Conservation (phyloP, 2,888 invertebrate species). For the Zygothrica quintamaculata region DNA sequence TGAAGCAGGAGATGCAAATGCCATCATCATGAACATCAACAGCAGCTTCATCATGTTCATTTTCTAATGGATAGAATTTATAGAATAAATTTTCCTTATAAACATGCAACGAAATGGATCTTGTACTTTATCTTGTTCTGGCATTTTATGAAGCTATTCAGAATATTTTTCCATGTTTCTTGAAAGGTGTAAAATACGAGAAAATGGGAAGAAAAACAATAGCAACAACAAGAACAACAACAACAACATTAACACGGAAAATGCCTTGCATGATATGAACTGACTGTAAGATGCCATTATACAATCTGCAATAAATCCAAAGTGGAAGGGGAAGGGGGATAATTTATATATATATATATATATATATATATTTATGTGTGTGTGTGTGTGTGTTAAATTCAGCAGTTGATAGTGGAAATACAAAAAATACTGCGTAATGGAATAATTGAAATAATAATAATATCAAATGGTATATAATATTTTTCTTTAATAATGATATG, state of each 20-base stretch:
- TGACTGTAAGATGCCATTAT: background rate
- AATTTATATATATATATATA: no score
- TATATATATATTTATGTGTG: no score
- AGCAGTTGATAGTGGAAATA: no score
- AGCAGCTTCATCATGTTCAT: slow-evolving; percentile 6
- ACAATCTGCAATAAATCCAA: background rate
- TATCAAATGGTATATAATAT: slow-evolving; percentile 20
- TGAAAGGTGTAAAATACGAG: no score
- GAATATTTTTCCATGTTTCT: slow-evolving; percentile 26
- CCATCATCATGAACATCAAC: slow-evolving; percentile 16
- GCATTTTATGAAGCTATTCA: slow-evolving; percentile 35
- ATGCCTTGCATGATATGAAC: slow-evolving; percentile 33
- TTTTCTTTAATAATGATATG: no score
- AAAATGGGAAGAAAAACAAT: no score
- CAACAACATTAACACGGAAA: no score
- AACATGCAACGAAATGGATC: slow-evolving; percentile 24
- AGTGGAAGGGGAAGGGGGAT: background rate
- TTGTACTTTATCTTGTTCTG: slow-evolving; percentile 17
- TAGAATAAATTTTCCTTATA: slow-evolving; percentile 27
- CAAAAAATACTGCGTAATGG: background rate
- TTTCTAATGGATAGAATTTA: slow-evolving; percentile 48
- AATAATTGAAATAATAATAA: slow-evolving; percentile 29
- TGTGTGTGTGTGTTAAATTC: no score
- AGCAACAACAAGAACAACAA: no score
- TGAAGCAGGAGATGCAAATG: slow-evolving; percentile 6